Base-by-base conservation (phyloP, 2,888 invertebrate species). In the Acanthosoma haemorrhoidale region DNA sequence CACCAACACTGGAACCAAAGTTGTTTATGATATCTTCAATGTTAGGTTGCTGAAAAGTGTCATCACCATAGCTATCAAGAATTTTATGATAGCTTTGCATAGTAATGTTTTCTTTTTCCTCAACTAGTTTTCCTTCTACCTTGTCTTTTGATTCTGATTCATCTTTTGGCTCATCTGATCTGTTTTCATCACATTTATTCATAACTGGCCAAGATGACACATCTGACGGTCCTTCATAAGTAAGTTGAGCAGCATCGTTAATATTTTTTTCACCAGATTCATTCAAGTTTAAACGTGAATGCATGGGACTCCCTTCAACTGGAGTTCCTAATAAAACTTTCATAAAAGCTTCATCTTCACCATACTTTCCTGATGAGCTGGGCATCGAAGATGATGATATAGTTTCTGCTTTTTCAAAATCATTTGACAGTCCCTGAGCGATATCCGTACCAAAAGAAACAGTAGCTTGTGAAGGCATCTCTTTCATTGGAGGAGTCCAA, bases 401-500 rank as follows among this genome's bases (percentile, higher is more conserved):
- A 25, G 68, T 13, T 60, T 36, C 41, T 34, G 25, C 31, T n/a
- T 1, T 59, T 15, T 64, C 66, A 21, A 68, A 70, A 31, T 73
- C 68, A 34, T 71, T 74, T 2, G 51, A 64, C 15, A 80, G 85
- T 80, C 77, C 85, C 79, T 75, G 88, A 1, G 89, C 93, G 6
- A 93, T 87, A 81, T 94, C 94, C 34, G 72, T 73, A 2, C 79
- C 80, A 59, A 77, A 75, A 32, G 77, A 74, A 34, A 88, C 83
- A n/a, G n/a, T n/a, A n/a, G n/a, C n/a, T n/a, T n/a, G n/a, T n/a
- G n/a, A n/a, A 15, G 92, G 91, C 75, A 88, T 88, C 4, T 88
- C 85, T 78, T 89, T 87, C 78, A 91, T 83, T 8, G 91, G 88
- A 0, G 92, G 90, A 2, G 89, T 87, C 91, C 92, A 93, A 66